Evolutionary conservation across 2,113 vertebrate species (phyloP).

Genomic region (Cettia cetti): DNA sequence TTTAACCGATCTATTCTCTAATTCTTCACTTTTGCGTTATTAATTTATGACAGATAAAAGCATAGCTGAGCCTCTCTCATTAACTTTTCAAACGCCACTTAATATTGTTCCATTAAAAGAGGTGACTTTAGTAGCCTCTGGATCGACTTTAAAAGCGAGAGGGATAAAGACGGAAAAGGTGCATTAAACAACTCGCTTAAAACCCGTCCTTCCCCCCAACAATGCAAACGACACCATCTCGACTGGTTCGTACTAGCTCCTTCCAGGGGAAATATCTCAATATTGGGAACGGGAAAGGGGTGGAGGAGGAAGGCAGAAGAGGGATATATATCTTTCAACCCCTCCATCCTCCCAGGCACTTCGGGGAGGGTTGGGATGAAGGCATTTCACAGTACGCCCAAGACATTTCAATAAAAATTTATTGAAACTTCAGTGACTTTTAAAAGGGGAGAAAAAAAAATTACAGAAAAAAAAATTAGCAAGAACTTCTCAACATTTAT

Average conservation of each 20-base stretch:
- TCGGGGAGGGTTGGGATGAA: neutral
- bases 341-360: neutral
- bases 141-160: constrained; percentile 37
- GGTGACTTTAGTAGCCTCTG: constrained; percentile 43
- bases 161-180: constrained; percentile 23
- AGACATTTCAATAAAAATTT: constrained; percentile 81
- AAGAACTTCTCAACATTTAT: constrained; percentile 80
- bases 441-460: constrained; percentile 59
- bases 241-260: constrained; percentile 26
- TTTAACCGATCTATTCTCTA: constrained; percentile 57
- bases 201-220: neutral
- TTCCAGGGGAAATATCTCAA: neutral
- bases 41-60: constrained; percentile 71
- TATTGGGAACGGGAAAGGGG: neutral
- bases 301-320: neutral
- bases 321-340: constrained; percentile 9
- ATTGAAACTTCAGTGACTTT: constrained; percentile 93
- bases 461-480: constrained; percentile 79
- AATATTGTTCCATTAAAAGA: constrained; percentile 59
- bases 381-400: constrained; percentile 61
- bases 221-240: neutral
- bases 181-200: constrained; percentile 45
- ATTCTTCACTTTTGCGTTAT: constrained; percentile 57
- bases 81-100: constrained; percentile 61
- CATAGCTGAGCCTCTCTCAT: constrained; percentile 56